Conservation (phyloP, 35 echinoderm and acorn worm genomes). For the Ophiothrix spiculata region DNA sequence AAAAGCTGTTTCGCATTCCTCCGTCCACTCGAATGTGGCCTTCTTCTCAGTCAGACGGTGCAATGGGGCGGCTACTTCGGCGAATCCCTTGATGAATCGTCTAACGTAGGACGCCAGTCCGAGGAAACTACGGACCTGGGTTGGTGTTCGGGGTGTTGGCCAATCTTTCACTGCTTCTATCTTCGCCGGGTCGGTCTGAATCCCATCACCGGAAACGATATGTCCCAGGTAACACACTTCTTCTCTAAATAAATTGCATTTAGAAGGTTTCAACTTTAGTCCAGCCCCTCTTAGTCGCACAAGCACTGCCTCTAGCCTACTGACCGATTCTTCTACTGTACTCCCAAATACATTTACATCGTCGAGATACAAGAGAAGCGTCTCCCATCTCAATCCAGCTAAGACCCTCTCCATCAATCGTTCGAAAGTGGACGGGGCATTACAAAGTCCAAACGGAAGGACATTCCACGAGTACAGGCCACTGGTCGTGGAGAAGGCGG, state of each 20-base stretch:
- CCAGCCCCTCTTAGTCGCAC: constrained; percentile 5
- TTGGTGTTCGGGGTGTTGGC: constrained; percentile 27
- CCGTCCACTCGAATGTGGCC: constrained; percentile 29
- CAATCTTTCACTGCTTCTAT: constrained; percentile 31
- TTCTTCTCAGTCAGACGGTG: constrained; percentile 44
- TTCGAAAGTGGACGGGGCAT: constrained; percentile 37
- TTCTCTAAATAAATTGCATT: constrained; percentile 42
- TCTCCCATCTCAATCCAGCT: constrained; percentile 13
- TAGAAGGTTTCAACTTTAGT: constrained; percentile 42
- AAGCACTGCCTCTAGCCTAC: constrained; percentile 37
- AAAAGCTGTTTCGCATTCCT: constrained; percentile 24
- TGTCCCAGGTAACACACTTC: constrained; percentile 45
- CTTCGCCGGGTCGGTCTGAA: constrained; percentile 47
- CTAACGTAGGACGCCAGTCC: constrained; percentile 39
- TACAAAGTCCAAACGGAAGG: constrained; percentile 37
- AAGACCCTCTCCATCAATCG: constrained; percentile 22
- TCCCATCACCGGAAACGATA: constrained; percentile 21
- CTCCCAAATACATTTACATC: constrained; percentile 37
- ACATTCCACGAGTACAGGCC: constrained; percentile 8
- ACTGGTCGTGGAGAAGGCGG: neutral
- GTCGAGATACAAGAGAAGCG: constrained; percentile 41
- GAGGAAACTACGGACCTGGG: constrained; percentile 30
- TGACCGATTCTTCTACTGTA: constrained; percentile 25
- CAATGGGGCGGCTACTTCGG: constrained; percentile 32
- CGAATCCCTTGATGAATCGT: constrained; percentile 35